Evolutionary conservation across 2,113 vertebrate species (phyloP).

Genomic region (Rattus norvegicus): GRCr8 NC_086019.1:216425501-216426000

Average conservation of each 20-base stretch:
- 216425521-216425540: neutral
- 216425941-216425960: neutral
- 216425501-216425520: fast-evolving
- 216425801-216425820: neutral
- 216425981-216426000: neutral
- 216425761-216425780: neutral
- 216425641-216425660: neutral
- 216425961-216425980: neutral
- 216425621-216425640: neutral
- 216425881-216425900: neutral
- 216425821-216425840: neutral
- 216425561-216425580: neutral
- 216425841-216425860: neutral
- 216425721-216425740: neutral
- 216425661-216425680: neutral
- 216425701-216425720: neutral
- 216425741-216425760: neutral
- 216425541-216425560: neutral
- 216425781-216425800: neutral
- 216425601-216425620: neutral
- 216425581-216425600: neutral
- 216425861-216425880: neutral
- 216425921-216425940: neutral
- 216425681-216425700: neutral
- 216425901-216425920: neutral